Evolutionary conservation across 2,113 vertebrate species (phyloP), one percentile per base, ranked within the genome.

Genomic region (Mohoua ochrocephala): DNA sequence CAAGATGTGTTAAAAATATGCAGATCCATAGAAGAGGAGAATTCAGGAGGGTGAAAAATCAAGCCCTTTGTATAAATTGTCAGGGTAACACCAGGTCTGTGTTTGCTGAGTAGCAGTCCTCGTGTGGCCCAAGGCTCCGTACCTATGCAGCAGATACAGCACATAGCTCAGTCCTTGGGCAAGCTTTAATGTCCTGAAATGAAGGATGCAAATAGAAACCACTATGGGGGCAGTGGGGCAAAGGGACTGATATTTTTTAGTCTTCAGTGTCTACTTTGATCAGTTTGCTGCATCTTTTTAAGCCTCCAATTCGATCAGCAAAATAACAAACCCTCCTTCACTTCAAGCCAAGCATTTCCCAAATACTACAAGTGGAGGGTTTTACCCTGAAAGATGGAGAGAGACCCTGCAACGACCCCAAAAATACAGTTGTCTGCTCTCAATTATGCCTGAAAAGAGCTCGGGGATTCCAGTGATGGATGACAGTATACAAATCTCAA

Each of bases 401-500:
- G n/a, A 91, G 4, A 47, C 50, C 31, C 44, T 74, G 27, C n/a
- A 87, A 68, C 0, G 1, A 56, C 59, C 56, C 49, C 45, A 35
- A 77, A 83, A 87, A 68, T 57, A 47, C 1, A 86, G 69, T 64
- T 79, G 44, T 91, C 76, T 92, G 2, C 68, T 91, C 63, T 83
- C 82, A 86, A 64, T 90, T 88, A 68, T 39, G n/a, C 71, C 75
- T 71, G 64, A 56, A 78, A 88, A 88, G 83, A 53, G 35, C 88
- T 87, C 2, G 0, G 60, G 86, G 76, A 77, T 70, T 84, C 54
- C 41, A 18, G 85, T 89, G 93, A 89, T 81, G 83, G 85, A 86
- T 93, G 91, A 24, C 49, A 42, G 64, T 71, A 71, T 89, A 89
- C 91, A 91, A 78, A 67, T 90, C 80, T 89, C 74, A 92, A 94